phyloP scores from a whole-genome alignment of 2,113 vertebrate species.

The Daboia siamensis region DNA sequence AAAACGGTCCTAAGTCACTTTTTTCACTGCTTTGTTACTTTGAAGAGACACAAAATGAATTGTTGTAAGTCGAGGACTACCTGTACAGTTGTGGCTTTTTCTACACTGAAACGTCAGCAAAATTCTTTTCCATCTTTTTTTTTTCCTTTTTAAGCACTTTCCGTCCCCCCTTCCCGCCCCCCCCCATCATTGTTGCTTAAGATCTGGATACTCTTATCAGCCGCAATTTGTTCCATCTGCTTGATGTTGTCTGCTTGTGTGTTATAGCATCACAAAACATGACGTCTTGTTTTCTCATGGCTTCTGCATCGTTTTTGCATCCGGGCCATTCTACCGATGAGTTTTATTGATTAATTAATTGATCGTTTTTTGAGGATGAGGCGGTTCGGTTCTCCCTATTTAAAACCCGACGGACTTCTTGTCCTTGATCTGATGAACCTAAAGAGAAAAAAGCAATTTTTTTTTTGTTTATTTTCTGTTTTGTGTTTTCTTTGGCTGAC shows the following conservation, averaged over 20 bases:
- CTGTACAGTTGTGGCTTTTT: neutral
- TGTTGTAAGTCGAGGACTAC: neutral
- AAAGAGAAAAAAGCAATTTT: constrained; percentile 37
- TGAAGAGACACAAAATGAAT: neutral
- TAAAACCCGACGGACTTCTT: constrained; percentile 55
- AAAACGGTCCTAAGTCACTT: neutral
- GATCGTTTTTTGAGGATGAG: neutral
- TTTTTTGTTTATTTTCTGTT: constrained; percentile 32
- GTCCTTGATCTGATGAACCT: constrained; percentile 60
- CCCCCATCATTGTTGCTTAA: neutral
- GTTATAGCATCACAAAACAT: neutral
- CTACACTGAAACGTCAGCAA: neutral
- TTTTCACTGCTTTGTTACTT: neutral
- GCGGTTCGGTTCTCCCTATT: constrained; percentile 48
- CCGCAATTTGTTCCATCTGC: neutral
- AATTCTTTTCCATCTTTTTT: neutral
- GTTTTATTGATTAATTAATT: constrained; percentile 17
- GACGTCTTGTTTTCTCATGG: neutral
- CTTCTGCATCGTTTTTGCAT: constrained; percentile 42
- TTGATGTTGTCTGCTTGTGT: neutral
- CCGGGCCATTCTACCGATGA: constrained; percentile 18
- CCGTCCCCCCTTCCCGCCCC: too few species aligned
- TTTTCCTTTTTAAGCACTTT: neutral
- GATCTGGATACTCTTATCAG: neutral
- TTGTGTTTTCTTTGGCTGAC: constrained; percentile 74